A percentile compares a stretch with the other conserved stretches of the same genome.
phyloP scores from a whole-genome alignment of 2,113 vertebrate genomes.

The Stomatorhinus ivindoensis region DNA sequence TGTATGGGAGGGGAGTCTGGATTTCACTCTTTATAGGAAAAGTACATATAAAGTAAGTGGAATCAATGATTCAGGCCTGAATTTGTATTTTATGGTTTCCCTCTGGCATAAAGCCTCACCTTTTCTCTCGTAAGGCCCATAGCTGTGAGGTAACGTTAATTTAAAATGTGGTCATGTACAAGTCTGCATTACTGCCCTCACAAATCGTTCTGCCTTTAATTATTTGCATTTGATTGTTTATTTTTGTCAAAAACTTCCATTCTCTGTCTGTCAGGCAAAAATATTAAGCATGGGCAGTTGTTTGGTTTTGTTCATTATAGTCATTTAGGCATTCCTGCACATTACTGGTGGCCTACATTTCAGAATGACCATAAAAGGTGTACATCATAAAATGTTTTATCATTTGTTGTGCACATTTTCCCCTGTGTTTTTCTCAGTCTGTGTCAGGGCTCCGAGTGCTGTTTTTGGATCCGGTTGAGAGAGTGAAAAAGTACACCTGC shows the following conservation, averaged over 20 bases:
- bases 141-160: background rate
- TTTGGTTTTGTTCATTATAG: background rate
- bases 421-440: background rate
- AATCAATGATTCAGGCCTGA: background rate
- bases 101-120: background rate
- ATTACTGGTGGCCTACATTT: background rate
- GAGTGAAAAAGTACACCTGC: slow-evolving; percentile 1
- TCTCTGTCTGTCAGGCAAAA: background rate
- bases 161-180: background rate
- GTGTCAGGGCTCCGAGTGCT: background rate
- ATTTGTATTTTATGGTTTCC: background rate
- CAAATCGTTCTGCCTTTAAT: background rate
- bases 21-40: background rate
- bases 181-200: background rate
- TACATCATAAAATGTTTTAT: background rate
- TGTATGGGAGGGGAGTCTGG: background rate
- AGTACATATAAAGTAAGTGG: background rate
- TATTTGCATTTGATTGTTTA: background rate
- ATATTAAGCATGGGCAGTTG: background rate
- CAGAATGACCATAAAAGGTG: background rate
- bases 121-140: background rate
- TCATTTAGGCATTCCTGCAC: background rate
- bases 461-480: background rate
- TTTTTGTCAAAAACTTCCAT: background rate
- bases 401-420: no score